Conservation (phyloP, 1,140 invertebrate species). For the Fopius arisanus region DNA sequence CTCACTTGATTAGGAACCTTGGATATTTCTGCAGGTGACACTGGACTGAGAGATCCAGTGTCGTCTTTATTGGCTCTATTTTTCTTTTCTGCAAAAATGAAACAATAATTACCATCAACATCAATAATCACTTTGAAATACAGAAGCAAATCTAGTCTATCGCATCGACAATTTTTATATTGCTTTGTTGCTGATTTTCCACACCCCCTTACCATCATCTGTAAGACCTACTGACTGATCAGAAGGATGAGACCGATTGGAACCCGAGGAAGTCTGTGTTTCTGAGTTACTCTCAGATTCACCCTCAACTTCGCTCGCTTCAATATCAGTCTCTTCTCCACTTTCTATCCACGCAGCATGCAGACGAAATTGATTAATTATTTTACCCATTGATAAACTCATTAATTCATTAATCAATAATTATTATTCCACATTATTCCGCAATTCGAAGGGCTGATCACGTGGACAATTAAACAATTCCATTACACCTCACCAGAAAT, state of each 20-base stretch:
- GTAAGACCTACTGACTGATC: constrained; percentile 62
- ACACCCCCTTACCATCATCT: constrained; percentile 59
- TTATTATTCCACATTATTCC: neutral
- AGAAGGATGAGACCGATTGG: constrained; percentile 60
- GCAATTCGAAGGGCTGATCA: too few relatives aligned
- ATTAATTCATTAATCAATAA: neutral
- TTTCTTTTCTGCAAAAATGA: constrained; percentile 70
- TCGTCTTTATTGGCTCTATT: constrained; percentile 70
- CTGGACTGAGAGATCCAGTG: constrained; percentile 56
- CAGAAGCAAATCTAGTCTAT: neutral
- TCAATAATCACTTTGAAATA: neutral
- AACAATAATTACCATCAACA: constrained; percentile 23
- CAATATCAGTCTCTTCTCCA: constrained; percentile 61
- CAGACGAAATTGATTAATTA: constrained; percentile 35
- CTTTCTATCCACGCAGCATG: constrained; percentile 65
- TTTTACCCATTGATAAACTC: neutral
- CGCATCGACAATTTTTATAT: neutral
- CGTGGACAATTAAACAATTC: too few relatives aligned
- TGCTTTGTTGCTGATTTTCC: neutral
- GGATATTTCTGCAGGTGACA: constrained; percentile 58
- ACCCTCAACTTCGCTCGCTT: constrained; percentile 63
- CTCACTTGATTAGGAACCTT: constrained; percentile 67
- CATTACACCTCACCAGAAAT: too few relatives aligned
- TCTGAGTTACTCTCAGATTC: constrained; percentile 66
- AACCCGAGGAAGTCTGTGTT: constrained; percentile 61